Evolutionary conservation across 2,113 vertebrate species (phyloP).

Genomic region (Serilophus lunatus): DNA sequence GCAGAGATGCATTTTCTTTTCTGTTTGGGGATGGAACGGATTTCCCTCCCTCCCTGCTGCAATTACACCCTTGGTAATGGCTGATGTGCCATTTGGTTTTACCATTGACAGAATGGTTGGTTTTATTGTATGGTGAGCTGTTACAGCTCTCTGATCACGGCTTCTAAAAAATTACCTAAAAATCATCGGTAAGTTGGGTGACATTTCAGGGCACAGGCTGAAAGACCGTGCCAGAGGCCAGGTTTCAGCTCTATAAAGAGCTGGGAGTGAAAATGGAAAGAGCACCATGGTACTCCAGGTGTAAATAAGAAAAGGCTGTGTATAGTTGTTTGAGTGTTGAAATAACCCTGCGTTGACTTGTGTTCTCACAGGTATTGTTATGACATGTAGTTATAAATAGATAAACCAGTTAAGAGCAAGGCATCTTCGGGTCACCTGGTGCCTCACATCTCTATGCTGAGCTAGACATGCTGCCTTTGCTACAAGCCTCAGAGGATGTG

Average conservation of each 20-base stretch:
- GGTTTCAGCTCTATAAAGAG: neutral
- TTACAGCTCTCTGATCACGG: neutral
- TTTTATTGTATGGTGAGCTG: rapidly evolving
- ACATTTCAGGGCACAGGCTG: neutral
- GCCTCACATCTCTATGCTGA: slow-evolving; percentile 15
- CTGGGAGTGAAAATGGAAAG: neutral
- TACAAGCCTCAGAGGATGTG: neutral
- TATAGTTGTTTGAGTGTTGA: neutral
- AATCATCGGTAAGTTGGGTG: neutral
- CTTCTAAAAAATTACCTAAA: neutral
- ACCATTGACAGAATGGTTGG: neutral
- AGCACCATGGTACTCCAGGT: neutral
- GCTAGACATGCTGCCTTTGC: neutral
- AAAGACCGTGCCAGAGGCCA: neutral
- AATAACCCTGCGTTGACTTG: neutral
- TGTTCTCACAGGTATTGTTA: slow-evolving; percentile 27
- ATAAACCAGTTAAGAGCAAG: slow-evolving; percentile 20
- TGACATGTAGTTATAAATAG: slow-evolving; percentile 39
- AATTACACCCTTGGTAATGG: neutral
- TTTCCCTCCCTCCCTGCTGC: neutral
- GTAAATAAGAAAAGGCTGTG: neutral
- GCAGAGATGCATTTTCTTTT: neutral
- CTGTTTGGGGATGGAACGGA: neutral
- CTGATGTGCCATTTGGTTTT: neutral
- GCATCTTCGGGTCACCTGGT: slow-evolving; percentile 16